Conservation (phyloP, 2,797 vertebrate genomes). For the Urophycis tenuis region DNA sequence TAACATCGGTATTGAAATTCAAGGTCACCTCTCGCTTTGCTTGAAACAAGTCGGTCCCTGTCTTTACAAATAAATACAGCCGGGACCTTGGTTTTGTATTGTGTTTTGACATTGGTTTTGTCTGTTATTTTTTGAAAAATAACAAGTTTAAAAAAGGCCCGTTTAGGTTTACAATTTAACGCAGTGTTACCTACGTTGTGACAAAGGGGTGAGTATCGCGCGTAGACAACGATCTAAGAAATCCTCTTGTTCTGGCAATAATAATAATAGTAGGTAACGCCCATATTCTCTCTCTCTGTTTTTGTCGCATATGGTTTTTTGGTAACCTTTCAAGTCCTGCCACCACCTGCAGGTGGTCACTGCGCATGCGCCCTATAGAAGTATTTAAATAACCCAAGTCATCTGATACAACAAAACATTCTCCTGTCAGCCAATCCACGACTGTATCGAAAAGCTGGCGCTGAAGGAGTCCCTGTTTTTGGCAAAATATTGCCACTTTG, state of each 20-base stretch:
- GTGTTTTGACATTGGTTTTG: neutral
- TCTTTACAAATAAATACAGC: neutral
- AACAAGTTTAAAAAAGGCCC: too few species aligned
- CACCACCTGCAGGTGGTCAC: slow-evolving; percentile 57
- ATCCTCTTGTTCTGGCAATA: neutral
- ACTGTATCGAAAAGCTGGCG: slow-evolving; percentile 32
- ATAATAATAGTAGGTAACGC: slow-evolving; percentile 19
- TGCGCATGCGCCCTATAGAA: slow-evolving; percentile 64
- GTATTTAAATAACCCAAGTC: slow-evolving; percentile 77
- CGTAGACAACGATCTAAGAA: neutral
- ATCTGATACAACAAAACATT: slow-evolving; percentile 74
- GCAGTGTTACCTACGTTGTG: neutral
- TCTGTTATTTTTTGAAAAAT: neutral
- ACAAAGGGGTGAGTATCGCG: neutral
- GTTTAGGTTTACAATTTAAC: too few species aligned
- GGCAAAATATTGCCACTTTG: slow-evolving; percentile 40
- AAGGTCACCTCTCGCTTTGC: slow-evolving; percentile 2
- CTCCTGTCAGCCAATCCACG: slow-evolving; percentile 62
- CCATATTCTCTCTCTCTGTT: slow-evolving; percentile 26
- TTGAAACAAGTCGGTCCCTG: neutral
- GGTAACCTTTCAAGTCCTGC: slow-evolving; percentile 55
- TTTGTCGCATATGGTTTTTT: slow-evolving; percentile 65
- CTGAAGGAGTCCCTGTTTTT: slow-evolving; percentile 36
- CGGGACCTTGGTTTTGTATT: neutral
- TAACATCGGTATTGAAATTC: slow-evolving; percentile 13